These are phyloP conservation scores for Polypterus bichir DNA, from an alignment of 2,113 vertebrate species.

Conservation along the genomic window DNA sequence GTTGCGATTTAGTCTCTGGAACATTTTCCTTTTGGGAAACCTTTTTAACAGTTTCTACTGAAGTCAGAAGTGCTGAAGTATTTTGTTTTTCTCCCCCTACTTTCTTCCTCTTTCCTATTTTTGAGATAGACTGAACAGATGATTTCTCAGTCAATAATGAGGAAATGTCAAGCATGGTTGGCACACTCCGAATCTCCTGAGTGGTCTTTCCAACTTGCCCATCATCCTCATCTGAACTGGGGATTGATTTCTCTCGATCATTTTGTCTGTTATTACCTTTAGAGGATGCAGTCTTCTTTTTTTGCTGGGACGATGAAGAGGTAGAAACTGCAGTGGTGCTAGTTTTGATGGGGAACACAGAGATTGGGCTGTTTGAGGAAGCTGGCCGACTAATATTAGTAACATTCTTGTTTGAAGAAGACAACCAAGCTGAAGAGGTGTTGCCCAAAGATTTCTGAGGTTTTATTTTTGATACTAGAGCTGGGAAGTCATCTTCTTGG, in stretches of 20 bases:
- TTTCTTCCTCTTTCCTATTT: constrained; percentile 72
- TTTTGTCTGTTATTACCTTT: constrained; percentile 37
- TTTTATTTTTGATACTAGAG: constrained; percentile 70
- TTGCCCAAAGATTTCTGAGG: constrained; percentile 43
- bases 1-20: constrained; percentile 39
- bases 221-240: constrained; percentile 42
- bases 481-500: constrained; percentile 93
- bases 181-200: constrained; percentile 59
- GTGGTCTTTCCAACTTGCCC: constrained; percentile 30
- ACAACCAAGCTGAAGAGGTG: constrained; percentile 70
- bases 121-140: constrained; percentile 42
- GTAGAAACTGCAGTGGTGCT: constrained; percentile 27
- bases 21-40: constrained; percentile 45
- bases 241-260: constrained; percentile 31
- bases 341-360: constrained; percentile 15
- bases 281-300: constrained; percentile 51
- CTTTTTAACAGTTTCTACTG: constrained; percentile 5
- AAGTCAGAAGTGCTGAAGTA: neutral
- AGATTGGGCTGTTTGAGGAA: constrained; percentile 21
- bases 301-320: constrained; percentile 26
- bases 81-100: constrained; percentile 42
- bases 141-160: constrained; percentile 62
- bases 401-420: constrained; percentile 43
- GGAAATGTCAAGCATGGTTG: constrained; percentile 72
- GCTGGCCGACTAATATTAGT: constrained; percentile 29